phyloP scores from a whole-genome alignment of 92 coral and sea anemone genomes.

The Galaxea fascicularis region DNA sequence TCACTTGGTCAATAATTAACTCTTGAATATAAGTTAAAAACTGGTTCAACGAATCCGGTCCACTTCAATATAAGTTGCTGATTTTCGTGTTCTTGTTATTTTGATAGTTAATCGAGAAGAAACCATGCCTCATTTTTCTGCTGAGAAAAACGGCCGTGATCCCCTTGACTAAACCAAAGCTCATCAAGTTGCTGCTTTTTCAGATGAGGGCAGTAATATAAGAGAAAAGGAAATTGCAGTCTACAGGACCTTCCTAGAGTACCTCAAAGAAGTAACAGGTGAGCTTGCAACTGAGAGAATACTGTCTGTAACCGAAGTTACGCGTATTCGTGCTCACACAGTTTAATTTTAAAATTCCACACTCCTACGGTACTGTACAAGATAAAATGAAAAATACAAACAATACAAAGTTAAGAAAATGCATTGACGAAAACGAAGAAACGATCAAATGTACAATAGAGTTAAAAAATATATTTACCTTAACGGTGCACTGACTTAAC shows the following conservation, averaged over 20 bases:
- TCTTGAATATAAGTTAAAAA: background rate
- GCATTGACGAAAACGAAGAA: too few species aligned
- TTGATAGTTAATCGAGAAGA: constrained; percentile 53
- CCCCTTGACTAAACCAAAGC: constrained; percentile 53
- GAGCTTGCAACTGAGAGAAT: too few species aligned
- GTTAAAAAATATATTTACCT: too few species aligned
- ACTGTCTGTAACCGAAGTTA: too few species aligned
- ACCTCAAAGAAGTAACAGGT: constrained; percentile 73
- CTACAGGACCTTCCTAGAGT: constrained; percentile 63
- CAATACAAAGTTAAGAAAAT: too few species aligned
- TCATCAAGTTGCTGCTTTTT: constrained; percentile 60
- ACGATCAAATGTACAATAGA: too few species aligned
- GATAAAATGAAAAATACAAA: too few species aligned
- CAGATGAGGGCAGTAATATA: constrained; percentile 58
- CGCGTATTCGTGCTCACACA: too few species aligned
- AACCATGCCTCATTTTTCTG: constrained; percentile 54
- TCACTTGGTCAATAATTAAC: background rate
- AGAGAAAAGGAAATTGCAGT: constrained; percentile 42
- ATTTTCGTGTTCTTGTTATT: constrained; percentile 3
- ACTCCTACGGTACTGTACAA: too few species aligned
- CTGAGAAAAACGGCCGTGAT: constrained; percentile 53
- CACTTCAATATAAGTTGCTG: background rate
- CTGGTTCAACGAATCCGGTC: background rate
- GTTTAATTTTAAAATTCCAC: too few species aligned
- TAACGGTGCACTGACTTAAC: too few species aligned